A percentile compares a stretch with the other conserved stretches of the same genome.
phyloP scores from a whole-genome alignment of 2,888 invertebrate species.

The Drymonia ruficornis region DNA sequence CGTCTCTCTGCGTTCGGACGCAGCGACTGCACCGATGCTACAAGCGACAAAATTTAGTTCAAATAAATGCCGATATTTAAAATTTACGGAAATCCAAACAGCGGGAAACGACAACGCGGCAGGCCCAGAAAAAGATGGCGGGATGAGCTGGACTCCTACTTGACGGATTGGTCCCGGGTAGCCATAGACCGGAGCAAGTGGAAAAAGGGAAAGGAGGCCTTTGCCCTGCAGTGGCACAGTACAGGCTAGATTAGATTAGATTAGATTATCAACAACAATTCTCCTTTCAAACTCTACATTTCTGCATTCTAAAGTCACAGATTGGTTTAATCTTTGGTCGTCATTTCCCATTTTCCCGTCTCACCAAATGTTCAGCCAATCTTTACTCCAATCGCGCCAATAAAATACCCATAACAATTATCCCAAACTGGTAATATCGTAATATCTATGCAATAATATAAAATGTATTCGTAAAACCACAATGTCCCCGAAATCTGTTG shows the following conservation, averaged over 20 bases:
- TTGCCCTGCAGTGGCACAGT: background rate
- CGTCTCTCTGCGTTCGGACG: too few species aligned
- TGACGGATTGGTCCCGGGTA: too few species aligned
- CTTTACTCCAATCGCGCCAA: background rate
- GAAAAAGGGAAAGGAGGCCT: too few species aligned
- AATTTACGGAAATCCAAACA: too few species aligned
- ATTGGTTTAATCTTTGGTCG: background rate
- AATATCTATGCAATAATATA: background rate
- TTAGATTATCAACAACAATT: background rate
- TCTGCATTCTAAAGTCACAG: background rate
- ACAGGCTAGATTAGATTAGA: too few species aligned
- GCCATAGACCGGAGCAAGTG: too few species aligned
- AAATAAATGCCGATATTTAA: too few species aligned
- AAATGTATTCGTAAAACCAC: conserved; percentile 1
- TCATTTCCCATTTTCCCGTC: background rate
- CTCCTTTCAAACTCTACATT: background rate
- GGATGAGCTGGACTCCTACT: too few species aligned
- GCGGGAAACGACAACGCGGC: too few species aligned
- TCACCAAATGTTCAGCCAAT: background rate
- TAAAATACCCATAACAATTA: background rate
- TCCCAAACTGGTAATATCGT: background rate
- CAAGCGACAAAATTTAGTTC: too few species aligned
- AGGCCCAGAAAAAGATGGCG: too few species aligned
- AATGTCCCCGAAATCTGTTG: background rate
- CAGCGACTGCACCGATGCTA: too few species aligned